Conservation (phyloP, 2,797 vertebrate genomes). For the Brachymystax lenok region DNA sequence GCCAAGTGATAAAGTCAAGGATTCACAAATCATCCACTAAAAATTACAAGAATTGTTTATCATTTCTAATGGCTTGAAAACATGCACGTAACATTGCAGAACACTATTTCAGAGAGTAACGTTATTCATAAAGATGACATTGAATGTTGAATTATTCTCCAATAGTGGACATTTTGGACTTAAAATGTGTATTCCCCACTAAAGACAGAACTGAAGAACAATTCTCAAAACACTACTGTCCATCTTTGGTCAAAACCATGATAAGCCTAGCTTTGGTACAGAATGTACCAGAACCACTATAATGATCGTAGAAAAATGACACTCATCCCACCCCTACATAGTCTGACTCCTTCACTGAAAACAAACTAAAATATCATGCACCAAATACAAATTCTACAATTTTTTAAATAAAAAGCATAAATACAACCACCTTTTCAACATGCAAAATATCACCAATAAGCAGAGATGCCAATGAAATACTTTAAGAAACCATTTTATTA, state of each 20-base stretch:
- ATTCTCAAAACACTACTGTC: constrained; percentile 31
- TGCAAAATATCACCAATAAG: constrained; percentile 10
- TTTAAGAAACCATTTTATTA: constrained; percentile 70
- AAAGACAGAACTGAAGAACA: neutral
- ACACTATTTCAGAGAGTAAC: constrained; percentile 22
- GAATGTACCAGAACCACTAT: constrained; percentile 21
- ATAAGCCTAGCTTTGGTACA: constrained; percentile 19
- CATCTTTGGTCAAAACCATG: constrained; percentile 30
- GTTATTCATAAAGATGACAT: neutral
- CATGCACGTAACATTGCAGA: constrained; percentile 17
- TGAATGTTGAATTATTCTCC: too few relatives aligned
- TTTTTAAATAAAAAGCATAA: neutral
- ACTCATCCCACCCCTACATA: neutral
- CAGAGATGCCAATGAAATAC: constrained; percentile 3
- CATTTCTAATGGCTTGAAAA: constrained; percentile 19
- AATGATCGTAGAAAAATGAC: neutral
- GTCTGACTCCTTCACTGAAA: neutral
- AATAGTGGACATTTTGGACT: neutral
- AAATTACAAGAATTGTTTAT: constrained; percentile 38
- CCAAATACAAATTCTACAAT: neutral
- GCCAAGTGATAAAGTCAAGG: constrained; percentile 64
- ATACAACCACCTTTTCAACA: neutral
- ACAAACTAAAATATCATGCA: neutral
- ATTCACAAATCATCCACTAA: constrained; percentile 36
- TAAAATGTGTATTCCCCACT: neutral